phyloP scores from a whole-genome alignment of 2,888 invertebrate species.

The Hemithea aestivaria region DNA sequence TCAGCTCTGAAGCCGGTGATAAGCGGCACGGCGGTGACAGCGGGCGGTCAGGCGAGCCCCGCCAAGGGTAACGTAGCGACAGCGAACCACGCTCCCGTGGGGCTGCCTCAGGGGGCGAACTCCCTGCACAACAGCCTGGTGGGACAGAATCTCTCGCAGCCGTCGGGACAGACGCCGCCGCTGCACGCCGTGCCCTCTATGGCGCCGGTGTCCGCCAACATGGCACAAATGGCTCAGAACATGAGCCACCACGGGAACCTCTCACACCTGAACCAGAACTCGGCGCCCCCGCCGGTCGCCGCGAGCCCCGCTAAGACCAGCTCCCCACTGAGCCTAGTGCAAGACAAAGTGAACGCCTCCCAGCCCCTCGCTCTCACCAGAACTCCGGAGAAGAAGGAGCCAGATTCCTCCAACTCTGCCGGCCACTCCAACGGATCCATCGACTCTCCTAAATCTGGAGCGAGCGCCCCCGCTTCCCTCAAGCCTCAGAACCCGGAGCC shows the following conservation, averaged over 20 bases:
- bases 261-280: conserved; percentile 66
- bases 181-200: conserved; percentile 68
- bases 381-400: conserved; percentile 68
- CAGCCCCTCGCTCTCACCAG: conserved; percentile 68
- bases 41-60: conserved; percentile 65
- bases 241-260: conserved; percentile 76
- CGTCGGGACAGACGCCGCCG: conserved; percentile 49
- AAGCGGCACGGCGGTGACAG: conserved; percentile 71
- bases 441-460: conserved; percentile 60
- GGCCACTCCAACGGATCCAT: conserved; percentile 67
- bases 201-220: conserved; percentile 73
- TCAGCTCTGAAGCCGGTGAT: conserved; percentile 81
- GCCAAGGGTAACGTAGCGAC: conserved; percentile 68
- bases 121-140: conserved; percentile 58
- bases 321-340: conserved; percentile 68
- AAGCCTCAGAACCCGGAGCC: conserved; percentile 64
- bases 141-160: conserved; percentile 63
- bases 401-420: conserved; percentile 60
- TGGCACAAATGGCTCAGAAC: conserved; percentile 75
- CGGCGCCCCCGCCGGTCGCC: conserved; percentile 50
- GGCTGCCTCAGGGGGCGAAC: conserved; percentile 63
- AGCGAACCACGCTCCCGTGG: conserved; percentile 63
- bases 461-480: conserved; percentile 49
- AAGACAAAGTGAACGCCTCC: conserved; percentile 55
- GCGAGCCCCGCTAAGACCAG: conserved; percentile 60